phyloP scores from a whole-genome alignment of 1,140 invertebrate genomes.

The Phymorhynchus buccinoides region DNA sequence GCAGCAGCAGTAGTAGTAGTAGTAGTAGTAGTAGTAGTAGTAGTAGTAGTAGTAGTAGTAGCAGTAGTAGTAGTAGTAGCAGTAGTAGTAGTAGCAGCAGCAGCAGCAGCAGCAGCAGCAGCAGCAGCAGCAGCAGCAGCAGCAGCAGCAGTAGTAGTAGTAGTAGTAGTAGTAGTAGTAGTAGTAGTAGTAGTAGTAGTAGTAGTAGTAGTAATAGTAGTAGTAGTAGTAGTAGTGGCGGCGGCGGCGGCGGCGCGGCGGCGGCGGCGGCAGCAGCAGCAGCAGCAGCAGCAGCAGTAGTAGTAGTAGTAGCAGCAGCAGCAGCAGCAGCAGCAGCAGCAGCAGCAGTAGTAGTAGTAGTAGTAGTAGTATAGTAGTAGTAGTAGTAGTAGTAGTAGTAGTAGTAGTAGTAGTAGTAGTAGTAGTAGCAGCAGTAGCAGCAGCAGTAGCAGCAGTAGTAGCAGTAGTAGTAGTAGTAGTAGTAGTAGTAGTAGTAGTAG shows the following conservation, averaged over 20 bases:
- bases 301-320: neutral
- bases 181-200: too few relatives aligned
- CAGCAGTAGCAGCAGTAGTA: neutral
- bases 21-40: constrained; percentile 12
- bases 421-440: neutral
- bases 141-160: constrained; percentile 15
- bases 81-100: too few relatives aligned
- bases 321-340: neutral
- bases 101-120: neutral
- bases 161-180: constrained; percentile 18
- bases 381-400: neutral
- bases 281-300: neutral
- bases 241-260: constrained; percentile 14
- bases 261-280: too few relatives aligned
- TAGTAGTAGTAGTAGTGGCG: constrained; percentile 38
- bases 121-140: neutral
- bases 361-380: too few relatives aligned
- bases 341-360: constrained; percentile 10
- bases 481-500: constrained; percentile 5
- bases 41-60: neutral
- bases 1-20: constrained; percentile 20
- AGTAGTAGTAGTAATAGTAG: constrained; percentile 28
- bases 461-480: constrained; percentile 30
- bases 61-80: neutral
- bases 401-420: neutral